Evolutionary conservation across 2,888 invertebrate species (phyloP).

Genomic region (Pteria penguin): DNA sequence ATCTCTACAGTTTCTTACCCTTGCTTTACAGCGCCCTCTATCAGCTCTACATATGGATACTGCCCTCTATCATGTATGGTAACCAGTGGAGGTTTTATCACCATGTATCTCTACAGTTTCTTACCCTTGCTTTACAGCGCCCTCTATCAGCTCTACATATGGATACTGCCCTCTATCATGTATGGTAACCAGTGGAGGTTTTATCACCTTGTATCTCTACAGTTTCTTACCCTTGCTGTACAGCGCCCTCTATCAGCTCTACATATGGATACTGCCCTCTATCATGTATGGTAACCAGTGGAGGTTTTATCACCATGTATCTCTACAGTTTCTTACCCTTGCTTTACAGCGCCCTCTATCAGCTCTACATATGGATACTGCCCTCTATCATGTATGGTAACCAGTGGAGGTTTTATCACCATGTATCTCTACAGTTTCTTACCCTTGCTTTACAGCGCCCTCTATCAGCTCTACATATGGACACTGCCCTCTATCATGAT

Average conservation of each 20-base stretch:
- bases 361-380: constrained; percentile 65
- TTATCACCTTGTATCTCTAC: too few relatives aligned
- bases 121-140: constrained; percentile 67
- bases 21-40: constrained; percentile 61
- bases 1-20: too few relatives aligned
- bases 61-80: constrained; percentile 55
- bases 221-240: too few relatives aligned
- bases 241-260: constrained; percentile 66
- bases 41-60: too few relatives aligned
- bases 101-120: too few relatives aligned
- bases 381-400: constrained; percentile 54
- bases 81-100: too few relatives aligned
- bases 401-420: constrained; percentile 65
- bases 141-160: constrained; percentile 69
- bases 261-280: constrained; percentile 58
- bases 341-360: constrained; percentile 61
- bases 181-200: too few relatives aligned
- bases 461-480: constrained; percentile 70
- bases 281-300: constrained; percentile 57
- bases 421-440: constrained; percentile 72
- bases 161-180: constrained; percentile 53
- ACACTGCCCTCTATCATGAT: constrained; percentile 51
- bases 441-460: constrained; percentile 66
- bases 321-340: constrained; percentile 70
- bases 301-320: too few relatives aligned